Evolutionary conservation across 1,140 invertebrate genomes (phyloP).

Genomic region (Euglossa dilemma): DNA sequence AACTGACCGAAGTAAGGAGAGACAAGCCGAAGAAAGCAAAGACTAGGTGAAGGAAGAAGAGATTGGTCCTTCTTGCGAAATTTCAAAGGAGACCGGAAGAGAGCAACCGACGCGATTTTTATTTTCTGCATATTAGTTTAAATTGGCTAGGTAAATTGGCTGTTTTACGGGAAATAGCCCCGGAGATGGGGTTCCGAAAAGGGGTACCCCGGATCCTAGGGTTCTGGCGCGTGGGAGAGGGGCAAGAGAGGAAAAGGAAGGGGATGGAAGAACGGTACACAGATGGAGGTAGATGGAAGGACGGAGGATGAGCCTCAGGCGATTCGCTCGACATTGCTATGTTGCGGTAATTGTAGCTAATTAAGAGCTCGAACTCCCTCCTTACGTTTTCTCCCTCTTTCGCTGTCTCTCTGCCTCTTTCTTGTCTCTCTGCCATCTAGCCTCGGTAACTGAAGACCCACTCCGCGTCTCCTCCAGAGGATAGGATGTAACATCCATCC

Average conservation of each 20-base stretch:
- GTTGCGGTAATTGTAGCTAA: slow-evolving; percentile 82
- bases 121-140: slow-evolving; percentile 72
- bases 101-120: slow-evolving; percentile 49
- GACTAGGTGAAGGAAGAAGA: not conserved
- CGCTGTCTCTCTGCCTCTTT: not conserved
- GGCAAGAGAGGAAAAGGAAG: slow-evolving; percentile 34
- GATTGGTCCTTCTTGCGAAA: too few relatives aligned
- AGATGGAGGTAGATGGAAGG: slow-evolving; percentile 68
- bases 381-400: not conserved
- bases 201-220: slow-evolving; percentile 11
- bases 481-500: slow-evolving; percentile 35
- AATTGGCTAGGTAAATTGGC: slow-evolving; percentile 75
- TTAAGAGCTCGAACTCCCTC: slow-evolving; percentile 80
- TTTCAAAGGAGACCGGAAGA: not conserved
- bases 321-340: slow-evolving; percentile 77
- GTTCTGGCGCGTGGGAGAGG: slow-evolving; percentile 1
- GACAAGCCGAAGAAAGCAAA: not conserved
- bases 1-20: not conserved
- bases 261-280: slow-evolving; percentile 49
- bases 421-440: not conserved
- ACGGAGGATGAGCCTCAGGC: slow-evolving; percentile 75
- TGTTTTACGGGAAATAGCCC: slow-evolving; percentile 68
- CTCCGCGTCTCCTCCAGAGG: slow-evolving; percentile 40
- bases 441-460: not conserved
- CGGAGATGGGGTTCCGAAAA: slow-evolving; percentile 58